Evolutionary conservation across 2,113 vertebrate genomes (phyloP).

Genomic region (Rousettus leschenaultii): DNA sequence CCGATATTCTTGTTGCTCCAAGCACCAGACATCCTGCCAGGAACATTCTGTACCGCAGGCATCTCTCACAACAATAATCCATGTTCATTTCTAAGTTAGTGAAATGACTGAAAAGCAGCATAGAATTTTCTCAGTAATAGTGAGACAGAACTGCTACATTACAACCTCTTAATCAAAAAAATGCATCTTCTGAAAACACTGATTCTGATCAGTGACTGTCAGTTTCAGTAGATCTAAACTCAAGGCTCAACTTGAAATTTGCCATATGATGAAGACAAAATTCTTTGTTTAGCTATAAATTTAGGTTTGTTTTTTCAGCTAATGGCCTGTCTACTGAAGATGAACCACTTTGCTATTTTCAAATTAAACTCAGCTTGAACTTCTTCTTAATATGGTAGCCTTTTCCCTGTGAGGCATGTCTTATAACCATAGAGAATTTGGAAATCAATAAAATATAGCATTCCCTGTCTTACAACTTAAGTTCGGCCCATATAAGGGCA

Average conservation of each 20-base stretch:
- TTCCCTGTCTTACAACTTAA: neutral
- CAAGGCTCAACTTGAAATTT: neutral
- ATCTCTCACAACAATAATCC: too few relatives aligned
- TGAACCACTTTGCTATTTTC: neutral
- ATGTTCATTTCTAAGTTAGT: neutral
- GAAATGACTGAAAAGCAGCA: neutral
- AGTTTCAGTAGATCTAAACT: neutral
- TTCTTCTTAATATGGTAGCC: neutral
- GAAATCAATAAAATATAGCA: neutral
- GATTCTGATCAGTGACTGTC: neutral
- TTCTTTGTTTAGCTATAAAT: neutral
- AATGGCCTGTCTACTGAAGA: neutral
- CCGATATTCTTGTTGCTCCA: too few relatives aligned
- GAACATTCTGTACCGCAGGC: too few relatives aligned
- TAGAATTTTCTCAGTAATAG: neutral
- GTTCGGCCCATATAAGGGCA: neutral
- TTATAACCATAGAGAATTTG: neutral
- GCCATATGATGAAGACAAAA: neutral
- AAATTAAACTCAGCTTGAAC: neutral
- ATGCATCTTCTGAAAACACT: neutral
- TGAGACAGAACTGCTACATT: neutral
- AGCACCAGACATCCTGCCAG: too few relatives aligned
- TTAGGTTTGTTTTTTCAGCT: neutral
- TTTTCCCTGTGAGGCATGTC: neutral
- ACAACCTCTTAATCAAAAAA: neutral